Conservation (phyloP, 2,888 invertebrate genomes). For the Gymnocheta viridis region DNA sequence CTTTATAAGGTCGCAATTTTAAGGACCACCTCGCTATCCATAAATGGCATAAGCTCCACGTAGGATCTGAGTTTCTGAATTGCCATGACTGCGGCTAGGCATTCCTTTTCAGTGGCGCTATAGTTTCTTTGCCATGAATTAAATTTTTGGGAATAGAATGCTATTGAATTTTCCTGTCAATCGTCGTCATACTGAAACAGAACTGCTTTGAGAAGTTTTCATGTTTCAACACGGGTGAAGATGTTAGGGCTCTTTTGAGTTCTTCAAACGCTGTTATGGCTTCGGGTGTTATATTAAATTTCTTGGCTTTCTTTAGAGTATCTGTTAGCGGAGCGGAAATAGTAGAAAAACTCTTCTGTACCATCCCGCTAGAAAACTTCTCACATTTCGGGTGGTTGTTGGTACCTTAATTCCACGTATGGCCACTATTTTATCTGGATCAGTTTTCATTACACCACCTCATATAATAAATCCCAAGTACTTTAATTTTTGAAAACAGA, state of each 20-base stretch:
- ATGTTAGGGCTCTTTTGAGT: conserved; percentile 35
- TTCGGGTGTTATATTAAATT: not conserved
- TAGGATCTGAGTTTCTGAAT: conserved; percentile 64
- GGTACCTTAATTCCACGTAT: not conserved
- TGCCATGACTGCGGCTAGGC: not conserved
- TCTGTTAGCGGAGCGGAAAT: not conserved
- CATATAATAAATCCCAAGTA: not conserved
- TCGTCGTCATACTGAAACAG: not conserved
- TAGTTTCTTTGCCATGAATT: not conserved
- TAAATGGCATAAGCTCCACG: conserved; percentile 26
- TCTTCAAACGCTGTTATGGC: conserved; percentile 3
- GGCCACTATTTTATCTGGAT: not conserved
- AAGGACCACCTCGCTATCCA: conserved; percentile 72
- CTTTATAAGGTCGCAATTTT: conserved; percentile 69
- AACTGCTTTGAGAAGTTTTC: not conserved
- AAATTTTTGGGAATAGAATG: not conserved
- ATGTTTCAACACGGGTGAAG: not conserved
- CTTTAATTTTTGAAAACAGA: not conserved
- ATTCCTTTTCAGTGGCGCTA: not conserved
- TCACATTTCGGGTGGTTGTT: not conserved
- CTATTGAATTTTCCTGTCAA: not conserved
- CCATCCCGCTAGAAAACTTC: not conserved
- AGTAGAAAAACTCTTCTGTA: not conserved
- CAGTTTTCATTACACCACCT: not conserved
- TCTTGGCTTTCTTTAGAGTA: not conserved